These are phyloP conservation scores for Oreortyx pictus DNA, from an alignment of 2,797 vertebrate species.

Conservation along the genomic window DNA sequence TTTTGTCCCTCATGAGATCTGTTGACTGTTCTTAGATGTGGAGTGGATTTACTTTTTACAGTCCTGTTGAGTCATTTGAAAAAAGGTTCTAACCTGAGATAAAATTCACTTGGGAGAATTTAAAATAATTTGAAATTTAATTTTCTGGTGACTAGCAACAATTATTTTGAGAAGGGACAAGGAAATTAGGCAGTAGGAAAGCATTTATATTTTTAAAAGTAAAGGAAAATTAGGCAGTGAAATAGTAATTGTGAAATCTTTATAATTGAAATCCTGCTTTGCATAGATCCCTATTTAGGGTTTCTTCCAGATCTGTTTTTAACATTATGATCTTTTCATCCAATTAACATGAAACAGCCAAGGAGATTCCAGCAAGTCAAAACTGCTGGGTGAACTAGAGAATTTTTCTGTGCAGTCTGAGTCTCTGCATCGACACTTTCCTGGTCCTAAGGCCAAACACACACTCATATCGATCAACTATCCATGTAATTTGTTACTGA, in stretches of 20 bases:
- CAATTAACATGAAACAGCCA: neutral
- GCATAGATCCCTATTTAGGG: neutral
- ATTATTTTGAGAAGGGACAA: neutral
- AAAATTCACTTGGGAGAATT: neutral
- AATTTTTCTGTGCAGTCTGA: neutral
- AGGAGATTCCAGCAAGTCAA: neutral
- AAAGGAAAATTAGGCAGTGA: neutral
- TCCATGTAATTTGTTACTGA: neutral
- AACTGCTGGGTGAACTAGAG: neutral
- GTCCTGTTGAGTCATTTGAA: neutral
- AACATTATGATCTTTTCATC: neutral
- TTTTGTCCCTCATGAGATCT: neutral
- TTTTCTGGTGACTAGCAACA: neutral
- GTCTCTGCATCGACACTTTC: neutral
- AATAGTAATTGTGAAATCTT: neutral
- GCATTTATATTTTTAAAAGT: neutral
- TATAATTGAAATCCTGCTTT: neutral
- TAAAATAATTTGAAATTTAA: neutral
- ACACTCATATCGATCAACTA: rapidly evolving
- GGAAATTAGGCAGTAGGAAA: neutral
- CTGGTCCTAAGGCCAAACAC: neutral
- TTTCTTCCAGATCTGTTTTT: neutral
- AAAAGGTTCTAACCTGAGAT: neutral
- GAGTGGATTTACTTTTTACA: neutral
- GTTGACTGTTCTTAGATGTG: neutral